Evolutionary conservation across 2,797 vertebrate genomes (phyloP), one percentile per base, ranked within the genome.

Genomic region (Chanos chanos): DNA sequence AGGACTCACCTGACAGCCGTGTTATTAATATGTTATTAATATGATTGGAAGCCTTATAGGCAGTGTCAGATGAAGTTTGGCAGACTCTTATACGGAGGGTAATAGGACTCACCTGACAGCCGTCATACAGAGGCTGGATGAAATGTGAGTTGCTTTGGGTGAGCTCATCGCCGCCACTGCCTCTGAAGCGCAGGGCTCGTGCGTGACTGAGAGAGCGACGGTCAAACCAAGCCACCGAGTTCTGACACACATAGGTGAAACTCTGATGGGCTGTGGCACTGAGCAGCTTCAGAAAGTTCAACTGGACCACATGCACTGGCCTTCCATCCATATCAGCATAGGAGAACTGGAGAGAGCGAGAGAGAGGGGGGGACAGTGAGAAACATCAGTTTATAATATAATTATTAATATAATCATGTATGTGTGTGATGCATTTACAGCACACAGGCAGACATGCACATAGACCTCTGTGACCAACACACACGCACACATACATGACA

Each of bases 211-310:
- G 71, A 1, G 85, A 77, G 75, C 87, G 48, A 27, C 84, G 80
- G 0, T 97, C 89, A 2, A 95, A 88, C 96, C 96, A 99, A 25
- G 90, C 96, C 0, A 90, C 94, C 0, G 95, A 96, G 86, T 98
- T 95, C 81, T 93, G 92, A 87, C 96, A 99, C 85, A 91, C 87
- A 81, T 96, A 98, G 18, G 94, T 98, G 85, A 99, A 70, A 36
- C 92, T 96, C 87, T 99, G 96, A 61, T 68, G 89, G 55, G 93
- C 94, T 0, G 93, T 91, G 0, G 92, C 92, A 0, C 96, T 99
- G 55, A 99, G 81, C 44, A 99, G 89, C 36, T 93, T 86, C 67
- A 99, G 85, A 87, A 99, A 99, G 22, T 90, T 95, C 90, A 99
- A 81, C 87, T 99, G 96, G 22, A 99, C 96, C 30, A 97, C 86